Evolutionary conservation across 2,888 invertebrate species (phyloP).

Genomic region (Apomyelois bistriatella): DNA sequence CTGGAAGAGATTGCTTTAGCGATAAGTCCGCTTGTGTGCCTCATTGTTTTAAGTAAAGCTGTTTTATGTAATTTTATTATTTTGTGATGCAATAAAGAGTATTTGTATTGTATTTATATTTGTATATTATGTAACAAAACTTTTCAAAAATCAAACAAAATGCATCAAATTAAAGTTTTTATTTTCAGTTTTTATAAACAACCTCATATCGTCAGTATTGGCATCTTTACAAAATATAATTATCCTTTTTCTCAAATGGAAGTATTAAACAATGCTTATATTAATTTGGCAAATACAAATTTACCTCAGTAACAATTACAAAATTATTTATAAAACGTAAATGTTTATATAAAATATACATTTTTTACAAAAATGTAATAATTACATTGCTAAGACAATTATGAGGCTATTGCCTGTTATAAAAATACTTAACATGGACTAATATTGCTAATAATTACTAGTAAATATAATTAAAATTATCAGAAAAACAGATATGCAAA

Average conservation of each 20-base stretch:
- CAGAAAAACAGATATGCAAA: constrained; percentile 62
- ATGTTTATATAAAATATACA: constrained; percentile 72
- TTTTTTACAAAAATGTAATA: constrained; percentile 72
- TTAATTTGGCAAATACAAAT: constrained; percentile 77
- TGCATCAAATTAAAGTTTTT: constrained; percentile 70
- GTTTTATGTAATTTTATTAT: too few relatives aligned
- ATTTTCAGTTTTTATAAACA: constrained; percentile 73
- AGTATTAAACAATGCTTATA: constrained; percentile 72
- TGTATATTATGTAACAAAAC: too few relatives aligned
- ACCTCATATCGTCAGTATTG: constrained; percentile 61
- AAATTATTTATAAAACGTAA: constrained; percentile 65
- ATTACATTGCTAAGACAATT: constrained; percentile 51
- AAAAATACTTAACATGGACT: constrained; percentile 64
- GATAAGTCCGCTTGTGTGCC: too few relatives aligned
- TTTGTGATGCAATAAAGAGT: too few relatives aligned
- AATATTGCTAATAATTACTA: constrained; percentile 57
- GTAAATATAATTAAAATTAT: constrained; percentile 42
- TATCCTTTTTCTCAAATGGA: constrained; percentile 69
- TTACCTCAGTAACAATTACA: constrained; percentile 66
- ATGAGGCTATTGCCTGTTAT: constrained; percentile 56
- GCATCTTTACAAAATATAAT: constrained; percentile 76
- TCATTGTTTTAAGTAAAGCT: too few relatives aligned
- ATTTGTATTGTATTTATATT: too few relatives aligned
- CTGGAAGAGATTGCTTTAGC: too few relatives aligned
- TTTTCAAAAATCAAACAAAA: constrained; percentile 57